Conservation (phyloP, 2,797 vertebrate genomes). For the Hydrocynus forskahlii region DNA sequence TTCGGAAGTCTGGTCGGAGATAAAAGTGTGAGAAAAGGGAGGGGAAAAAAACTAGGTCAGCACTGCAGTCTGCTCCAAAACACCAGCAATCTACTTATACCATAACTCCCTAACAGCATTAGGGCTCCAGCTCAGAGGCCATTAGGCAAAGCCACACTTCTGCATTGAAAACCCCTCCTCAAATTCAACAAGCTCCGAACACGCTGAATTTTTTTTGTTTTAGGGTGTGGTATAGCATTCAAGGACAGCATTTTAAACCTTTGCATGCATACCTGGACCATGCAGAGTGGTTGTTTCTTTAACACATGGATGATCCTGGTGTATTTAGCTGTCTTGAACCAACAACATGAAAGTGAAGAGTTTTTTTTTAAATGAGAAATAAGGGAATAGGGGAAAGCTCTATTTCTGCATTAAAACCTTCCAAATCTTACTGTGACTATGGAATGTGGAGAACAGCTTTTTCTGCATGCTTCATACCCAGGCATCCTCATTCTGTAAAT, state of each 20-base stretch:
- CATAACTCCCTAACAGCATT: conserved; percentile 61
- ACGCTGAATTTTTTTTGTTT: neutral
- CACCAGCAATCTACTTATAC: conserved; percentile 67
- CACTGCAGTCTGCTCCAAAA: conserved; percentile 69
- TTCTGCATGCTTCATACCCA: conserved; percentile 53
- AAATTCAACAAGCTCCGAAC: conserved; percentile 3
- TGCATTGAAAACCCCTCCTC: conserved; percentile 33
- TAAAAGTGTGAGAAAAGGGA: conserved; percentile 58
- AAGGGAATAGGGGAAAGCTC: neutral
- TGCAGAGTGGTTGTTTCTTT: neutral
- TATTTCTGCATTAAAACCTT: conserved; percentile 29
- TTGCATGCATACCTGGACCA: neutral
- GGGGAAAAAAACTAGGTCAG: conserved; percentile 70
- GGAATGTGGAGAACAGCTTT: conserved; percentile 23
- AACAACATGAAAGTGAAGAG: neutral
- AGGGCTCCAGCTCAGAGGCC: conserved; percentile 41
- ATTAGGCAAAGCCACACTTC: conserved; percentile 38
- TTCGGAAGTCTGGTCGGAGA: conserved; percentile 61
- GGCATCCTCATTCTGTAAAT: conserved; percentile 50
- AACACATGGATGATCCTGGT: neutral
- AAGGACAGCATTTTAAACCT: neutral
- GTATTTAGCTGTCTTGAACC: neutral
- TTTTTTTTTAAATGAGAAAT: neutral
- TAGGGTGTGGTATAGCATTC: neutral
- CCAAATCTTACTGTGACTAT: conserved; percentile 48